A percentile compares a stretch with the other conserved stretches of the same genome.
These are phyloP conservation scores for Poeciliopsis gracilis DNA, from an alignment of 2,797 vertebrate genomes.

Conservation along the genomic window DNA sequence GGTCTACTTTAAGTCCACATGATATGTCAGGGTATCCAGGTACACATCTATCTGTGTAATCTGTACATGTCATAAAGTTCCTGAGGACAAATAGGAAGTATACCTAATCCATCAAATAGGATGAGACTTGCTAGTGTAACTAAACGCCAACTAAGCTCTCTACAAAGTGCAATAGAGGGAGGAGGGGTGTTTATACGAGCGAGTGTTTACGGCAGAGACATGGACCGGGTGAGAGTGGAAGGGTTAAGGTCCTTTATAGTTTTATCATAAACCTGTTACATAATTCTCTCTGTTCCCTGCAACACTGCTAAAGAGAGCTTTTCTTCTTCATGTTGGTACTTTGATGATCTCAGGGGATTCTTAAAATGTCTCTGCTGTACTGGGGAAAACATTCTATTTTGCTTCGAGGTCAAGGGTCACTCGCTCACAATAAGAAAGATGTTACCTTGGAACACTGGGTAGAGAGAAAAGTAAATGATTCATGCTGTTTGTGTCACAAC, in stretches of 20 bases:
- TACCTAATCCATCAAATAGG: slow-evolving; percentile 62
- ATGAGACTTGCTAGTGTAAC: slow-evolving; percentile 59
- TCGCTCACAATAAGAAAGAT: not conserved
- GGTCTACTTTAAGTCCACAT: not conserved
- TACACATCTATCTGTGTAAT: not conserved
- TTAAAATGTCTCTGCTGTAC: slow-evolving; percentile 31
- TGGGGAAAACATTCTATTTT: slow-evolving; percentile 25
- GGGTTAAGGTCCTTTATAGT: slow-evolving; percentile 23
- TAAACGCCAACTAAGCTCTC: slow-evolving; percentile 57
- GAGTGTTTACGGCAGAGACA: slow-evolving; percentile 33
- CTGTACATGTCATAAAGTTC: slow-evolving; percentile 1
- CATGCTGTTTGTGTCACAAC: slow-evolving; percentile 8
- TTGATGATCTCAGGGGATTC: slow-evolving; percentile 33
- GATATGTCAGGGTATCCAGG: not conserved
- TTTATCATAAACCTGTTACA: slow-evolving; percentile 50
- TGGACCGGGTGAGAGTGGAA: slow-evolving; percentile 13
- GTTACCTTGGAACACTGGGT: slow-evolving; percentile 23
- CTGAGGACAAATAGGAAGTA: slow-evolving; percentile 46
- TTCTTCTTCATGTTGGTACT: slow-evolving; percentile 31
- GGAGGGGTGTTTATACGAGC: slow-evolving; percentile 17
- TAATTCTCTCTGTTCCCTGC: slow-evolving; percentile 55
- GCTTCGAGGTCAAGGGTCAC: slow-evolving; percentile 37
- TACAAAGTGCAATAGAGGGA: slow-evolving; percentile 55
- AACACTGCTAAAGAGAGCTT: slow-evolving; percentile 33
- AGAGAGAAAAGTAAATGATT: slow-evolving; percentile 16